phyloP scores from a whole-genome alignment of 2,797 vertebrate species.

The Salmo trutta region DNA sequence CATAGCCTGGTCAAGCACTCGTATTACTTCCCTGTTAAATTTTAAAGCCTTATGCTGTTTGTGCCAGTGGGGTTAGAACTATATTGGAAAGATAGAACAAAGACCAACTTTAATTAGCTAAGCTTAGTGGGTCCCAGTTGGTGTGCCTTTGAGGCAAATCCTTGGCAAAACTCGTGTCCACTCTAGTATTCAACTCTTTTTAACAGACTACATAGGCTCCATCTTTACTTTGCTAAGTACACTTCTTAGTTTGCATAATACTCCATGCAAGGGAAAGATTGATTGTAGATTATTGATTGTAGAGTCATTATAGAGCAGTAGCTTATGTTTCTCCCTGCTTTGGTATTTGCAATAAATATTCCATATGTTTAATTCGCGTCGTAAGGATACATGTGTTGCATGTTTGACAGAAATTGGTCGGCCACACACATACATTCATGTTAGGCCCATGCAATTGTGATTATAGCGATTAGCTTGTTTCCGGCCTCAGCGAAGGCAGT shows the following conservation, averaged over 20 bases:
- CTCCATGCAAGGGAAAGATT: too few relatives aligned
- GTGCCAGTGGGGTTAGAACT: slow-evolving; percentile 20
- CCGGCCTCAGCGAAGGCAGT: background rate
- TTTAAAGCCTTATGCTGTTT: slow-evolving; percentile 7
- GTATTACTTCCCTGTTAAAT: background rate
- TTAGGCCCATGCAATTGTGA: background rate
- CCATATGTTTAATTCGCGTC: background rate
- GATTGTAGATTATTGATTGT: background rate
- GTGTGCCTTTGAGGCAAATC: slow-evolving; percentile 53
- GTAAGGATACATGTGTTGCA: background rate
- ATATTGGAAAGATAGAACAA: slow-evolving; percentile 47
- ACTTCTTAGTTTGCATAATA: too few relatives aligned
- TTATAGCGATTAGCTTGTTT: background rate
- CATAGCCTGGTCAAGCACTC: slow-evolving; percentile 3
- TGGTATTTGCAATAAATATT: background rate
- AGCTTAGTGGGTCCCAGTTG: slow-evolving; percentile 56
- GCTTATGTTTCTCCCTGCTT: background rate
- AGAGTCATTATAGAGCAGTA: background rate
- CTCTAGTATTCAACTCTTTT: slow-evolving; percentile 44
- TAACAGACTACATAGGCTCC: slow-evolving; percentile 34
- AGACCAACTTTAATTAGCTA: slow-evolving; percentile 58
- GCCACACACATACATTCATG: background rate
- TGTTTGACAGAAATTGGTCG: background rate
- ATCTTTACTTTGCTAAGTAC: too few relatives aligned
- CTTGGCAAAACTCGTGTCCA: slow-evolving; percentile 44